Base-by-base conservation (phyloP, 2,797 vertebrate species). In the Sebastolobus altivelis region DNA sequence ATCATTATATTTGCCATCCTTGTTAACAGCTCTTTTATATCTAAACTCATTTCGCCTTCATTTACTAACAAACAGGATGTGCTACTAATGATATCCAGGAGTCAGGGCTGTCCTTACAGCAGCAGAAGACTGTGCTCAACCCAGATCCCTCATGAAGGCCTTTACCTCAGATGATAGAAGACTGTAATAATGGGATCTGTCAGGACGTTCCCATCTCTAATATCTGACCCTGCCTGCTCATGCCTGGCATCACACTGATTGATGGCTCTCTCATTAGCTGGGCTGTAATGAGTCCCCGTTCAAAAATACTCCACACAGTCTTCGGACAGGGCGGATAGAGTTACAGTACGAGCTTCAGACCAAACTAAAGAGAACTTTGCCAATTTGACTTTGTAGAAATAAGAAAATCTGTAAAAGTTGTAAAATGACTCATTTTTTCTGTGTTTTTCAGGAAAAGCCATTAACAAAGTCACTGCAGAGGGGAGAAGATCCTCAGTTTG, bases 401-500 rank as follows among this genome's bases (percentile, higher is more conserved):
- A 35, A 18, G 14, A 74, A 73, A 77, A 65, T 5, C 22, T 7
- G 6, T 54, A 72, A n/a, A 63, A 16, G 10, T 62, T 81, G 14
- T 70, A 33, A 75, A 60, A 40, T 72, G 2, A n/a, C 6, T 2
- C 0, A 1, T 4, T n/a, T 46, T 56, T 65, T 25, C 82, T 95
- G 83, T 85, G 75, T 80, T 96, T 61, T 94, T 14, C 87, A 99
- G 98, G 98, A 99, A 92, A 99, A 99, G 91, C 97, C 98, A 13
- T 94, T 99, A 94, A 96, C 97, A 72, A 99, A 99, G 94, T 99
- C 98, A 66, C 94, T 99, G 12, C 98, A 99, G 90, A 96, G 97
- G 93, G 98, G 98, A 91, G 98, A 99, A 92, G 98, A 99, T 94
- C 95, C 97, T 68, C 98, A 98, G 80, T 99, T 99, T 96, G 98